Evolutionary conservation across 2,113 vertebrate genomes (phyloP).

Genomic region (Notarius quadriscutis): DNA sequence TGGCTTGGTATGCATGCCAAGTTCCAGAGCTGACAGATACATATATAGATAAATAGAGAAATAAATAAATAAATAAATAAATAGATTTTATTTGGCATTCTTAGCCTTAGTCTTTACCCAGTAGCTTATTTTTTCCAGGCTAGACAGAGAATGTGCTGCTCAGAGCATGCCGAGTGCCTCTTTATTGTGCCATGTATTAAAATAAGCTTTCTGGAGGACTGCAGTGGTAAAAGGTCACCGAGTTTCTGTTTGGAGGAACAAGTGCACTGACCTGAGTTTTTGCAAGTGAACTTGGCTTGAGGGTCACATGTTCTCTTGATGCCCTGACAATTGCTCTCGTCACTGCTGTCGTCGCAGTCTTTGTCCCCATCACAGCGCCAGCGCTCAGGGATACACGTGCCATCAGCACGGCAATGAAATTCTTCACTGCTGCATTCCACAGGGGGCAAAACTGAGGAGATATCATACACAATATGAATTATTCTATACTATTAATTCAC

Average conservation of each 20-base stretch:
- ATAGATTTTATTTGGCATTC: background rate
- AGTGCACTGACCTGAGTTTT: conserved; percentile 80
- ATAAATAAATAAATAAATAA: background rate
- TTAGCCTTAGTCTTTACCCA: background rate
- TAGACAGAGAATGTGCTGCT: background rate
- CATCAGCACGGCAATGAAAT: conserved; percentile 88
- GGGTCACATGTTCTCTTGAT: conserved; percentile 86
- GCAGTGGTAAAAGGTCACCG: conserved; percentile 3
- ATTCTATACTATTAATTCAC: conserved; percentile 9
- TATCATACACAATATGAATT: conserved; percentile 28
- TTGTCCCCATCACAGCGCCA: conserved; percentile 96
- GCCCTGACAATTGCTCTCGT: conserved; percentile 88
- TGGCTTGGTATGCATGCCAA: conserved; percentile 13
- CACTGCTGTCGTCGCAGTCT: conserved; percentile 94
- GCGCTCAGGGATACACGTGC: conserved; percentile 88
- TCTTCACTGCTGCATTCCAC: conserved; percentile 86
- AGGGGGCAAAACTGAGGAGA: conserved; percentile 75
- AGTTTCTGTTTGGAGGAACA: background rate
- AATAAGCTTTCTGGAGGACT: conserved; percentile 2
- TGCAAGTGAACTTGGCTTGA: conserved; percentile 94
- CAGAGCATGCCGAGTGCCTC: background rate
- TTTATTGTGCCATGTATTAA: background rate
- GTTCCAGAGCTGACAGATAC: background rate
- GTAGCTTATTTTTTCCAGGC: background rate
- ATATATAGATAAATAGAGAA: background rate